These are phyloP conservation scores for Takifugu ocellatus DNA, from an alignment of 2,797 vertebrate genomes.

Conservation along the genomic window DNA sequence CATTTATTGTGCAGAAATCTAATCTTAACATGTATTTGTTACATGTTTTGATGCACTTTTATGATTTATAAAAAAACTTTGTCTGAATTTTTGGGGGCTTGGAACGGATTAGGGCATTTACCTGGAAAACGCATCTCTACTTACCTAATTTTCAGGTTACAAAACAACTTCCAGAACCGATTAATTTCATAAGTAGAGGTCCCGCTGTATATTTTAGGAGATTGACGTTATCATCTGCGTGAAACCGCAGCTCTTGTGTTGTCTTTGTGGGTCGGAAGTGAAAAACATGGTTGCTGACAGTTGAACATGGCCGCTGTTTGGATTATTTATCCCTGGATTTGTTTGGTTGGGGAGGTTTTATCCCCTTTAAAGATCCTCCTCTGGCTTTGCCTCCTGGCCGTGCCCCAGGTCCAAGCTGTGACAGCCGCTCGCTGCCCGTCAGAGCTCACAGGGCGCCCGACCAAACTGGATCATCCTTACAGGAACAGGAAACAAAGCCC, in stretches of 20 bases:
- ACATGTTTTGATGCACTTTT: no score
- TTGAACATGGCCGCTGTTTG: slow-evolving; percentile 46
- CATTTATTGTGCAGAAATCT: no score
- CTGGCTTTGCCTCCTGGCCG: slow-evolving; percentile 50
- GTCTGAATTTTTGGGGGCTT: no score
- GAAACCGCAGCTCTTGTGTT: not conserved
- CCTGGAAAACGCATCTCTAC: no score
- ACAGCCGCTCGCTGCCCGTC: slow-evolving; percentile 51
- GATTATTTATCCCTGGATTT: slow-evolving; percentile 66
- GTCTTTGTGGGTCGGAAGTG: slow-evolving; percentile 28
- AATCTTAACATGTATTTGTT: no score
- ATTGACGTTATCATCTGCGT: no score
- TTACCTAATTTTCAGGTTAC: no score
- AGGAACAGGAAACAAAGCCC: slow-evolving; percentile 14
- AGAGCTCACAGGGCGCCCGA: slow-evolving; percentile 39
- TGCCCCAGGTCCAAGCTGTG: slow-evolving; percentile 54
- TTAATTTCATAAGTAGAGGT: no score
- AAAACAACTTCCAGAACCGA: no score
- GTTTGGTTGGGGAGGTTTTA: slow-evolving; percentile 56
- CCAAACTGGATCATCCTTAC: slow-evolving; percentile 38
- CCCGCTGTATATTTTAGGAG: no score
- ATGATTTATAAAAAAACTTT: no score
- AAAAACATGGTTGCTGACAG: slow-evolving; percentile 51
- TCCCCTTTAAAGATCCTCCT: slow-evolving; percentile 65
- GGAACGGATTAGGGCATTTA: no score